A percentile compares a stretch with the other conserved stretches of the same genome.
Evolutionary conservation across 2,113 vertebrate species (phyloP).

Genomic region (Nipponia nippon): DNA sequence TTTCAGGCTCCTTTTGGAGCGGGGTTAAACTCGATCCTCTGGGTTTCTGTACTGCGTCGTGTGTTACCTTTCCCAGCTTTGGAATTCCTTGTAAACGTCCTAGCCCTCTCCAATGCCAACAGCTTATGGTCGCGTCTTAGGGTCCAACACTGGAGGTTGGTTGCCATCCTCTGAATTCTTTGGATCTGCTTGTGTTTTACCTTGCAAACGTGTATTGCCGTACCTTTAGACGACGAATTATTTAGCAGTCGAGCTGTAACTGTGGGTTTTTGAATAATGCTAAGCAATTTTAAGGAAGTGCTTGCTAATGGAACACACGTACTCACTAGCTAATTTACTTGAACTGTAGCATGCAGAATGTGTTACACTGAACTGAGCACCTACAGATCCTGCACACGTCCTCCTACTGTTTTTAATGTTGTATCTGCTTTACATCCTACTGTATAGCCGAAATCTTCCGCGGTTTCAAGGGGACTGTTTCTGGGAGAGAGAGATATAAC

Average conservation of each 20-base stretch:
- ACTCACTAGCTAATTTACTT: background rate
- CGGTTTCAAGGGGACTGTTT: background rate
- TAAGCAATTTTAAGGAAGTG: background rate
- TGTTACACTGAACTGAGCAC: accelerated
- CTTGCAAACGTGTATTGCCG: background rate
- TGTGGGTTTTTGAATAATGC: background rate
- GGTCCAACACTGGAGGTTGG: background rate
- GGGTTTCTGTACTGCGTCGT: background rate
- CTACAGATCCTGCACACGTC: background rate
- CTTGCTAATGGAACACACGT: background rate
- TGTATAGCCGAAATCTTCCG: accelerated
- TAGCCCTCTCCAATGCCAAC: background rate
- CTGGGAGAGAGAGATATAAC: background rate
- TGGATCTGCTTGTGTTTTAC: background rate
- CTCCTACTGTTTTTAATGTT: background rate
- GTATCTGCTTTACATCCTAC: background rate
- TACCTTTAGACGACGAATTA: background rate
- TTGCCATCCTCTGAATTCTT: background rate
- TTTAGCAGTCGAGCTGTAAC: background rate
- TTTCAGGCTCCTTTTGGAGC: background rate
- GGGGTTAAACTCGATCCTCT: background rate
- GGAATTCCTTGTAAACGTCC: background rate
- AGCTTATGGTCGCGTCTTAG: background rate
- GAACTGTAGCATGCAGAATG: background rate
- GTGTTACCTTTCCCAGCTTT: background rate